A percentile compares a stretch with the other conserved stretches of the same genome.
These are phyloP conservation scores for Lethrus apterus DNA, from an alignment of 1,140 invertebrate species.

Conservation along the genomic window DNA sequence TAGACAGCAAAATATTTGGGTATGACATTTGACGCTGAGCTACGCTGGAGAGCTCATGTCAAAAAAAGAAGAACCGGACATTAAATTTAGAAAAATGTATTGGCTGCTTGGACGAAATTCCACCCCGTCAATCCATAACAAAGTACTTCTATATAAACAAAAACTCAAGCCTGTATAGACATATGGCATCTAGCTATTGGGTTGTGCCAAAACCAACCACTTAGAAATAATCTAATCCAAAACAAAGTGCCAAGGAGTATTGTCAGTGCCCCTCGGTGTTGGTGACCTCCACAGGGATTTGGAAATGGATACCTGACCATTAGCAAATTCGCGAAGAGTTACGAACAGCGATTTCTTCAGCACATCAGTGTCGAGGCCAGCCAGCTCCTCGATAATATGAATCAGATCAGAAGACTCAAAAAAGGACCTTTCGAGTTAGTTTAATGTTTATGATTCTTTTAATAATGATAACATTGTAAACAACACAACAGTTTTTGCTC, in stretches of 20 bases:
- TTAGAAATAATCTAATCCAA: background rate
- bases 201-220: background rate
- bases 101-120: no score
- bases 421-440: background rate
- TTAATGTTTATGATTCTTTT: slow-evolving; percentile 1
- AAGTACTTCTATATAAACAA: background rate
- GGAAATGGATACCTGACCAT: background rate
- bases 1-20: no score
- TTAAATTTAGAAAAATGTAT: no score
- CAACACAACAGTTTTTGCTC: no score
- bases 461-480: no score
- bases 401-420: background rate
- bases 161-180: background rate
- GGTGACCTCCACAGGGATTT: background rate
- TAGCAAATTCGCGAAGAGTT: no score
- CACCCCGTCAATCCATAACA: no score
- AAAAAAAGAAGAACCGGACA: slow-evolving; percentile 1
- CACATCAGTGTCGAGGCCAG: background rate
- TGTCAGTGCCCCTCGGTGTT: background rate
- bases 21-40: no score
- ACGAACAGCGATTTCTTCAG: slow-evolving; percentile 1
- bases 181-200: background rate
- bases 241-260: no score
- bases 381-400: background rate
- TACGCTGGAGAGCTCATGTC: no score